Evolutionary conservation across 2,113 vertebrate genomes (phyloP).

Genomic region (Apaloderma vittatum): DNA sequence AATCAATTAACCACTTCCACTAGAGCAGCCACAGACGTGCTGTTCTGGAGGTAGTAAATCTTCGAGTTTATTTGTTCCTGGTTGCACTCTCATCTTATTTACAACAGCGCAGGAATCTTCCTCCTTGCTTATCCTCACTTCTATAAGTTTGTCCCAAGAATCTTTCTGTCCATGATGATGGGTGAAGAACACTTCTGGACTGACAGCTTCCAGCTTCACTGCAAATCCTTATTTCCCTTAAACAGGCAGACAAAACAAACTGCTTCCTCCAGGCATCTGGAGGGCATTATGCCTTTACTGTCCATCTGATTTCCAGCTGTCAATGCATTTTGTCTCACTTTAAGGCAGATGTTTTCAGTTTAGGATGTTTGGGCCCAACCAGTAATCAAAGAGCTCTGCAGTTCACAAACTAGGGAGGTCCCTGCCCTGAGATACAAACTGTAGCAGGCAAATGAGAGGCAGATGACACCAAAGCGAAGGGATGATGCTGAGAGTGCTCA

Average conservation of each 20-base stretch:
- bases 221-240: conserved; percentile 17
- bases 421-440: not conserved
- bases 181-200: not conserved
- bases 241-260: conserved; percentile 8
- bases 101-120: not conserved
- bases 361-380: not conserved
- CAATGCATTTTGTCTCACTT: not conserved
- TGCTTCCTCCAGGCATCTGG: not conserved
- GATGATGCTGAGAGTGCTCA: not conserved
- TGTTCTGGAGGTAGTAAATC: conserved; percentile 19
- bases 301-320: conserved; percentile 25
- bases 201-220: conserved; percentile 21
- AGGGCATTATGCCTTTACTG: not conserved
- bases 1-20: conserved; percentile 60
- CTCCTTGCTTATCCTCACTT: not conserved
- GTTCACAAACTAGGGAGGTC: not conserved
- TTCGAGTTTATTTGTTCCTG: not conserved
- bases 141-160: not conserved
- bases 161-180: not conserved
- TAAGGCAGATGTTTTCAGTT: conserved; percentile 7
- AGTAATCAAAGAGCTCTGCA: not conserved
- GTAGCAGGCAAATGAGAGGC: not conserved
- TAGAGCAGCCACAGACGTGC: not conserved
- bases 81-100: not conserved
- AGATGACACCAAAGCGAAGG: not conserved